Evolutionary conservation across 2,888 invertebrate genomes (phyloP).

Genomic region (Lasioglossum marginatum): DNA sequence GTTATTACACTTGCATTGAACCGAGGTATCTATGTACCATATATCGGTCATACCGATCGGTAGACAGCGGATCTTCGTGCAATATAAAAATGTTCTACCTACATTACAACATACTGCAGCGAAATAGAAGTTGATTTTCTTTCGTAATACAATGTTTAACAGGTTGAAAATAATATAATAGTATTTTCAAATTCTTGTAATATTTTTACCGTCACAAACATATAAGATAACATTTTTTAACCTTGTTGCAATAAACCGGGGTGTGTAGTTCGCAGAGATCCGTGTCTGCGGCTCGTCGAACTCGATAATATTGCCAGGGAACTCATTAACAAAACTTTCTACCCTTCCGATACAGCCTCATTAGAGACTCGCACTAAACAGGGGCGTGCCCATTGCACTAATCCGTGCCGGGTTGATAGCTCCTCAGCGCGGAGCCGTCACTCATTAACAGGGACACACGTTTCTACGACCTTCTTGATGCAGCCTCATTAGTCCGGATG

Average conservation of each 20-base stretch:
- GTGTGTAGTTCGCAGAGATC: not conserved
- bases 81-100: no score
- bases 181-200: no score
- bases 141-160: no score
- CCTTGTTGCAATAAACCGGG: no score
- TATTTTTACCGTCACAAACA: no score
- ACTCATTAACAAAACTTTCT: not conserved
- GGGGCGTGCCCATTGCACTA: not conserved
- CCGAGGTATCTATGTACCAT: not conserved
- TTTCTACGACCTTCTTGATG: not conserved
- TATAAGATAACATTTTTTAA: no score
- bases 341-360: not conserved
- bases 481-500: conserved; percentile 3
- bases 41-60: not conserved
- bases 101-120: no score
- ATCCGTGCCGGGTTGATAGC: not conserved
- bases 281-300: not conserved
- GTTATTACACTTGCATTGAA: not conserved
- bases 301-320: not conserved
- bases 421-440: not conserved
- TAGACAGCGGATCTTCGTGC: no score
- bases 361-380: not conserved
- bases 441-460: conserved; percentile 5
- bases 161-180: no score
- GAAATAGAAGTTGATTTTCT: no score